Base-by-base conservation (phyloP, 2,113 vertebrate species). In the Dolichallabes microphthalmus region DNA sequence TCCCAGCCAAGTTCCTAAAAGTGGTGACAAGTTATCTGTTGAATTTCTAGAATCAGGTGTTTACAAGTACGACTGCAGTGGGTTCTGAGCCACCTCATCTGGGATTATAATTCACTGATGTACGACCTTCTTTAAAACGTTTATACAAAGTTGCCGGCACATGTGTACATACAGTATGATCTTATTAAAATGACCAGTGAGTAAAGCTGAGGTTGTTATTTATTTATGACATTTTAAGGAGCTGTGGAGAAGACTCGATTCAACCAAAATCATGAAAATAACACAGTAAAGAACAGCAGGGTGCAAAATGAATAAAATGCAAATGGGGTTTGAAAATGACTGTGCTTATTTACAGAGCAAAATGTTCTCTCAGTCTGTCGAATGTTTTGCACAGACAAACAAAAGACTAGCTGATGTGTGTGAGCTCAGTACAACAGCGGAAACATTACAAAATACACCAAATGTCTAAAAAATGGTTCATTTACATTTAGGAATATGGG, bases 281-380 rank as follows among this genome's bases (percentile, higher is more conserved):
- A 53, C 9, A 19, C 14, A 27, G 55, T 55, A 76, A 76, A 55
- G 2, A 57, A 57, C 50, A 77, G 74, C 25, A 55, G 74, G 52
- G n/a, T 57, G 4, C 14, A 77, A 77, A 55, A 77, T 55, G 25
- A 53, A 53, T 52, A 77, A 77, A 76, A 76, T 4, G 25, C n/a
- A 76, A 76, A 76, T 27, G 50, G 50, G 45, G 13, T 45, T 53
- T 15, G 14, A 76, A 55, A 55, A 75, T 53, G 22, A 75, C 14
- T 52, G 39, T 10, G 19, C 71, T 76, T 76, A 52, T 76, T 55
- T 76, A 55, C 74, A 57, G 74, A 77, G 74, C 50, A 77, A 32
- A 77, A 77, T 77, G 74, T 77, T 32, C 74, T 55, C 52, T 57
- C 74, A 32, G 14, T 27, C 71, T 74, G 39, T 73, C 30, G n/a